phyloP scores from a whole-genome alignment of 2,797 vertebrate genomes.

The Alfaro cultratus region DNA sequence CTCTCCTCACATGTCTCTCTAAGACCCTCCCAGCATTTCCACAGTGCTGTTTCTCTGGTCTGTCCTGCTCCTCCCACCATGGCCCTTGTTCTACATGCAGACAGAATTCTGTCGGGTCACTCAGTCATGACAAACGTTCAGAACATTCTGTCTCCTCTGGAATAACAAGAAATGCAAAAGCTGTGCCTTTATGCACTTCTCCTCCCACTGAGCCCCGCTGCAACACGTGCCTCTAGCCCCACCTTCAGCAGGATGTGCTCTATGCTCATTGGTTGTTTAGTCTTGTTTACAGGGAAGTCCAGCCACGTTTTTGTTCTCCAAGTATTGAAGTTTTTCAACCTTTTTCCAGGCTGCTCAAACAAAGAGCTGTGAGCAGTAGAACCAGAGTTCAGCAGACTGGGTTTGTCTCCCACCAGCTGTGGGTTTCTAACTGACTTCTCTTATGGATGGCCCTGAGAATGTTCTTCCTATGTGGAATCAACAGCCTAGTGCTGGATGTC shows the following conservation, averaged over 20 bases:
- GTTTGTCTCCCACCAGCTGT: background rate
- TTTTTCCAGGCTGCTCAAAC: slow-evolving; percentile 31
- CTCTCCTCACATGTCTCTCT: slow-evolving; percentile 69
- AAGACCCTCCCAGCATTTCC: slow-evolving; percentile 57
- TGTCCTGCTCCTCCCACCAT: background rate
- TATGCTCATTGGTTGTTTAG: slow-evolving; percentile 62
- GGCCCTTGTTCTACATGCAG: slow-evolving; percentile 10
- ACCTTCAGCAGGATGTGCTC: slow-evolving; percentile 13
- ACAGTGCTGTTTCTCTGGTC: slow-evolving; percentile 53
- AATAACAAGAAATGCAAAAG: slow-evolving; percentile 74
- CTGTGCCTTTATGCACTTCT: slow-evolving; percentile 37
- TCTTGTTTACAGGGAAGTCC: slow-evolving; percentile 73
- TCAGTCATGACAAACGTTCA: slow-evolving; percentile 38
- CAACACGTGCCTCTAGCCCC: slow-evolving; percentile 43
- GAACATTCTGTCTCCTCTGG: slow-evolving; percentile 72
- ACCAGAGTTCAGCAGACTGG: background rate
- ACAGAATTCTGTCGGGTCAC: slow-evolving; percentile 21
- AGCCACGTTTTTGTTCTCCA: slow-evolving; percentile 37
- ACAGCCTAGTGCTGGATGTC: slow-evolving; percentile 26
- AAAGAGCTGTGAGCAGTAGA: slow-evolving; percentile 26
- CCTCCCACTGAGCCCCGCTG: slow-evolving; percentile 25
- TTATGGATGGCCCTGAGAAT: slow-evolving; percentile 29
- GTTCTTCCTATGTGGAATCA: slow-evolving; percentile 44
- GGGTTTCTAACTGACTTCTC: background rate
- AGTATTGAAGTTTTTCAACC: slow-evolving; percentile 34